Conservation (phyloP, 2,888 invertebrate genomes). For the Crocallis elinguaria region DNA sequence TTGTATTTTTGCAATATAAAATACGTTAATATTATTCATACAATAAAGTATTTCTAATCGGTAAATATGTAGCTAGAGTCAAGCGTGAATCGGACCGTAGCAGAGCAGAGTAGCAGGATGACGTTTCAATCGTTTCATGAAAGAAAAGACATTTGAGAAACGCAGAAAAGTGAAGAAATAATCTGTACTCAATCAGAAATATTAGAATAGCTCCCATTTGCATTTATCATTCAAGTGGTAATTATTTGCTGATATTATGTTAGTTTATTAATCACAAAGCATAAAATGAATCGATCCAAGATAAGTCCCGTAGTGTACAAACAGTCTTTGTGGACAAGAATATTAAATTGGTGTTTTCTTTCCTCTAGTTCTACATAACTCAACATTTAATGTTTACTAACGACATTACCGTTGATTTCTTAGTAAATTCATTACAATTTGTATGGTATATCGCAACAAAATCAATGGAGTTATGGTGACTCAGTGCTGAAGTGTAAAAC, state of each 20-base stretch:
- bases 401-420: background rate
- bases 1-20: no score
- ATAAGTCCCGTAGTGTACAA: background rate
- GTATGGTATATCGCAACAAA: background rate
- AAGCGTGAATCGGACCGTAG: background rate
- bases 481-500: slow-evolving; percentile 5
- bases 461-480: slow-evolving; percentile 20
- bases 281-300: background rate
- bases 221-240: slow-evolving; percentile 16
- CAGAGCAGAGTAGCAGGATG: background rate
- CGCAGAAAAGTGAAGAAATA: slow-evolving; percentile 7
- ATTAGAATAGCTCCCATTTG: slow-evolving; percentile 1
- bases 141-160: slow-evolving; percentile 5
- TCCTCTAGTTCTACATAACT: background rate
- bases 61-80: no score
- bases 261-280: background rate
- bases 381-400: background rate
- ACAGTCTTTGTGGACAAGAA: slow-evolving; percentile 3
- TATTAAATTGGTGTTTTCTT: background rate
- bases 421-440: background rate
- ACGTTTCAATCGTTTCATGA: slow-evolving; percentile 10
- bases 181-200: background rate
- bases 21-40: no score
- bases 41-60: no score
- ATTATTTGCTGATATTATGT: background rate